Evolutionary conservation across 1,140 invertebrate species (phyloP).

Genomic region (Drosophila persimilis): DNA sequence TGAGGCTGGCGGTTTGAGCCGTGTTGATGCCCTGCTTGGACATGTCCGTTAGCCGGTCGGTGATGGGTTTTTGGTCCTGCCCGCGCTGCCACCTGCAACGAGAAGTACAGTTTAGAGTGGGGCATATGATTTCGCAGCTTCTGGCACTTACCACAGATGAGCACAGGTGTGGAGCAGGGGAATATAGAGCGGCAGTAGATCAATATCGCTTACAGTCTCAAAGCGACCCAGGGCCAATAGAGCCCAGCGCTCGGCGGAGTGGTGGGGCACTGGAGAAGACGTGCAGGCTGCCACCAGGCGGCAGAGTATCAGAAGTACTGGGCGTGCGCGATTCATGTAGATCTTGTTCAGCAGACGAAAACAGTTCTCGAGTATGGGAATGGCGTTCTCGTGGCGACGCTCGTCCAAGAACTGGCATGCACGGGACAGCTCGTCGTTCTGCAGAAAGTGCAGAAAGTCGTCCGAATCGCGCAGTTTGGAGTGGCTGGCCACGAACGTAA

Average conservation of each 20-base stretch:
- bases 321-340: constrained; percentile 87
- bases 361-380: constrained; percentile 87
- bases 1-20: constrained; percentile 84
- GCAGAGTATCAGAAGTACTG: constrained; percentile 88
- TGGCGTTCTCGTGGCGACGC: constrained; percentile 86
- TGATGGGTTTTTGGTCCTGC: constrained; percentile 85
- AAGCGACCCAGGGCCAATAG: constrained; percentile 87
- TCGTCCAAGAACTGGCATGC: constrained; percentile 86
- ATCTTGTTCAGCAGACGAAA: constrained; percentile 90
- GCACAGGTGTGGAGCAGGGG: constrained; percentile 88
- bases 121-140: no score
- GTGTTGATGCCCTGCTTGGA: constrained; percentile 86
- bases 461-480: constrained; percentile 85
- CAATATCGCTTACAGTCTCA: constrained; percentile 87
- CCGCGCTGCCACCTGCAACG: constrained; percentile 85
- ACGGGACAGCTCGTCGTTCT: constrained; percentile 86
- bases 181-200: constrained; percentile 87
- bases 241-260: constrained; percentile 87
- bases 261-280: constrained; percentile 84
- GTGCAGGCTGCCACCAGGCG: constrained; percentile 86
- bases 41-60: constrained; percentile 85
- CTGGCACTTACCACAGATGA: constrained; percentile 85
- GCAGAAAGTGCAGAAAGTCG: constrained; percentile 88
- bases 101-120: neutral
- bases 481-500: constrained; percentile 86